Conservation (phyloP, 2,797 vertebrate species). For the Crenuchus spilurus region DNA sequence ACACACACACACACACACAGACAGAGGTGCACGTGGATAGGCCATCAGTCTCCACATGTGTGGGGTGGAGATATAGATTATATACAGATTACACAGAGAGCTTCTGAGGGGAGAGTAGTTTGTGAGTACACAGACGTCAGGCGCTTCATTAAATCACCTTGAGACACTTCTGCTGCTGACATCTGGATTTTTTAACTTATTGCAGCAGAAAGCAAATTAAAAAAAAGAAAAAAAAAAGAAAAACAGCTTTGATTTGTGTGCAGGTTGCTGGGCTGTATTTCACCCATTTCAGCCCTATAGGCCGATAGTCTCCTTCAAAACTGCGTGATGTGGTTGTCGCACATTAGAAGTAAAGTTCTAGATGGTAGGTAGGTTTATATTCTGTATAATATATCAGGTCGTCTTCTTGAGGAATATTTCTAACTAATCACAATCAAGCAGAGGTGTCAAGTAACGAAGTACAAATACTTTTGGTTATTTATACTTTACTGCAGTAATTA, state of each 20-base stretch:
- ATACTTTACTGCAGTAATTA: no score
- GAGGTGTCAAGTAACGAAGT: no score
- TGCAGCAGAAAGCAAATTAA: conserved; percentile 7
- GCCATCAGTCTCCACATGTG: conserved; percentile 45
- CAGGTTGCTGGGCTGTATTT: not conserved
- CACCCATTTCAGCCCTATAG: not conserved
- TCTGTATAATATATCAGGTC: no score
- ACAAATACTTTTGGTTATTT: no score
- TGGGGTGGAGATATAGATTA: conserved; percentile 38
- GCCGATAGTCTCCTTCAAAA: not conserved
- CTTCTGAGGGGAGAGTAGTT: conserved; percentile 22
- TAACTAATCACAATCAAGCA: no score
- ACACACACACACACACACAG: conserved; percentile 31
- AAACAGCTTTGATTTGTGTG: not conserved
- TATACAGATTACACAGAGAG: conserved; percentile 16
- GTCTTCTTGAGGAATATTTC: no score
- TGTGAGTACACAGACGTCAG: not conserved
- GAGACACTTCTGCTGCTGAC: conserved; percentile 15
- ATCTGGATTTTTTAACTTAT: conserved; percentile 24
- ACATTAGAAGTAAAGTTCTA: not conserved
- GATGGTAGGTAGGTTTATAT: no score
- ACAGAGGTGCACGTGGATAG: conserved; percentile 18
- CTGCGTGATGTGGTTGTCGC: not conserved
- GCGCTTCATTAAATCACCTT: conserved; percentile 12
- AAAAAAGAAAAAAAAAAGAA: not conserved